Base-by-base conservation (phyloP, 2,113 vertebrate genomes). In the Limnothrissa miodon region DNA sequence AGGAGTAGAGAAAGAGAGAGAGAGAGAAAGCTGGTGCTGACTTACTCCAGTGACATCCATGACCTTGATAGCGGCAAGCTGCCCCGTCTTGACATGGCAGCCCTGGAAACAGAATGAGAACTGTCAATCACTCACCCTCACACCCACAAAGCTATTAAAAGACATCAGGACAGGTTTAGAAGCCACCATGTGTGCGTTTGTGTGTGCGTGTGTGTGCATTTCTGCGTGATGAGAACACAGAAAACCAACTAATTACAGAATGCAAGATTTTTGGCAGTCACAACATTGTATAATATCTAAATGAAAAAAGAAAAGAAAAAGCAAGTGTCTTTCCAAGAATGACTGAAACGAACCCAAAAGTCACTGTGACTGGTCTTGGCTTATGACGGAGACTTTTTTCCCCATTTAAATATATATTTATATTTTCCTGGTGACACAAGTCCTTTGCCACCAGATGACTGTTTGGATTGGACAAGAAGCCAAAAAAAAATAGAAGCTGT, bases 21-120 rank as follows among this genome's bases (percentile, higher is more conserved):
- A 51, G 39, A 78, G 23, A 42, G 80, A 44, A 19, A 19, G 70
- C 84, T 66, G 85, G 33, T 45, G 45, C 62, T 81, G 66, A 42
- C 83, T 96, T 95, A 99, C 98, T 94, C 97, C 97, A 33, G 98
- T 99, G 95, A 99, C 98, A 79, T 99, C 98, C 98, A 99, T 99
- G 94, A 99, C 98, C 90, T 99, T 98, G 93, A 99, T 99, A 81
- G 98, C 98, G 89, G 98, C 98, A 5, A 99, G 97, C 93, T 99
- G 98, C 45, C 98, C 98, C 0, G 98, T 99, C 93, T 99, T 99
- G 92, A 99, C 98, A 95, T 99, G 98, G 85, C 97, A 97, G 91
- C 98, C 97, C 98, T 99, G 92, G 19, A 85, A 21, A 90, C 23
- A 89, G 79, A 81, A 21, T 74, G 36, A 85, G 19, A 80, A n/a